Evolutionary conservation across 2,797 vertebrate species (phyloP).

Genomic region (Heterohyrax brucei): DNA sequence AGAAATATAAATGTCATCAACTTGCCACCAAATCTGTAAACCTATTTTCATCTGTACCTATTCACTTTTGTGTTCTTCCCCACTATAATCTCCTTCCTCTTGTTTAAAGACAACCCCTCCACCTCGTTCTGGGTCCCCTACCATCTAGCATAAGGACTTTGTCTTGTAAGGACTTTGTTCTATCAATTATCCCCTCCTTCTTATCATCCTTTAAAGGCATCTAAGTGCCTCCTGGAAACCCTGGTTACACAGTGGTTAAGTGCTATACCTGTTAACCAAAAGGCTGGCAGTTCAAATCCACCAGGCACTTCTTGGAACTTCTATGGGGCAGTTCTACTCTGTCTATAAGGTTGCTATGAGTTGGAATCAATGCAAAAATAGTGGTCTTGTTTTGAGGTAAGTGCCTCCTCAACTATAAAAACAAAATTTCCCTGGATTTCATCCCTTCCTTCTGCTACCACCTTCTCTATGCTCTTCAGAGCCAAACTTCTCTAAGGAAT

Average conservation of each 20-base stretch:
- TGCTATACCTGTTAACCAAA: no score
- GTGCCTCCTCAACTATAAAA: neutral
- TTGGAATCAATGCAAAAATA: no score
- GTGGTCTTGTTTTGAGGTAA: neutral
- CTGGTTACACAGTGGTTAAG: no score
- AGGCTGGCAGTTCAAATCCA: no score
- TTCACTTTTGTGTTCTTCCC: constrained; percentile 55
- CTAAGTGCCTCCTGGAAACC: neutral
- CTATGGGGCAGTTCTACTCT: no score
- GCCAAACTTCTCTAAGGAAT: constrained; percentile 56
- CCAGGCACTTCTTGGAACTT: no score
- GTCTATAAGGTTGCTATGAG: no score
- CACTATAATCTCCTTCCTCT: neutral
- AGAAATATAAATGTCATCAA: constrained; percentile 63
- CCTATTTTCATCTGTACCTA: neutral
- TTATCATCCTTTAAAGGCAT: constrained; percentile 52
- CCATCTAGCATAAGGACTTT: constrained; percentile 20
- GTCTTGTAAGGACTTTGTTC: neutral
- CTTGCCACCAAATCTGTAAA: constrained; percentile 61
- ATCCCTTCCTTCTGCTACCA: neutral
- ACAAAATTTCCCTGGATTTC: constrained; percentile 19
- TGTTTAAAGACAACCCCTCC: constrained; percentile 36
- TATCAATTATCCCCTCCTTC: constrained; percentile 41
- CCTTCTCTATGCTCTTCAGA: constrained; percentile 35
- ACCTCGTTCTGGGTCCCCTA: constrained; percentile 46